These are phyloP conservation scores for Polyodon spathula DNA, from an alignment of 2,113 vertebrate species.

Conservation along the genomic window DNA sequence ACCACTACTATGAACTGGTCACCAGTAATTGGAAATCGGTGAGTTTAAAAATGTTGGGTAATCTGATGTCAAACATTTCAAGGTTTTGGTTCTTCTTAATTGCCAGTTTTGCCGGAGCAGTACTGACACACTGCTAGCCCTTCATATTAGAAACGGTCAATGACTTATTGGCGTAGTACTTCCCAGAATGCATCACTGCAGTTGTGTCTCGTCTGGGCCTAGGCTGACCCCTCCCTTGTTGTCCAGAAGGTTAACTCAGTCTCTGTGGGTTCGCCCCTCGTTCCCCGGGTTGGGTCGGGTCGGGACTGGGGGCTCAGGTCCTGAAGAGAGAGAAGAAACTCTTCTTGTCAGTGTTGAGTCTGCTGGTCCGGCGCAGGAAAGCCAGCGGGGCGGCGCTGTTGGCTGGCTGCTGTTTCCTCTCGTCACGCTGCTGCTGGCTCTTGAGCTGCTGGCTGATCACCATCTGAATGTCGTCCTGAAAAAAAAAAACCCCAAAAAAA, in stretches of 20 bases:
- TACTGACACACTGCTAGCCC: too few relatives aligned
- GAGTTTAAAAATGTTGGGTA: too few relatives aligned
- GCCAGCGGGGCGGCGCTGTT: constrained; percentile 30
- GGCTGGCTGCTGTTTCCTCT: constrained; percentile 23
- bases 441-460: constrained; percentile 57
- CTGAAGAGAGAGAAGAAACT: neutral
- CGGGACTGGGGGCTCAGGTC: neutral
- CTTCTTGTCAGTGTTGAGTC: constrained; percentile 25
- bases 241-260: neutral
- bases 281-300: neutral
- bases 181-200: too few relatives aligned
- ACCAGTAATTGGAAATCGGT: too few relatives aligned
- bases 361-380: constrained; percentile 41
- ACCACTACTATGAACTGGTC: too few relatives aligned
- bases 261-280: neutral
- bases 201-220: too few relatives aligned
- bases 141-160: too few relatives aligned
- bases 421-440: constrained; percentile 56
- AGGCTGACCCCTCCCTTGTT: too few relatives aligned
- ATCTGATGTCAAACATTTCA: too few relatives aligned
- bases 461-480: constrained; percentile 65
- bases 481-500: constrained; percentile 4
- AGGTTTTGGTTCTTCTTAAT: too few relatives aligned
- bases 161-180: too few relatives aligned
- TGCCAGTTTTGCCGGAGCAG: too few relatives aligned